phyloP scores from a whole-genome alignment of 2,113 vertebrate species.

The Cyanistes caeruleus region DNA sequence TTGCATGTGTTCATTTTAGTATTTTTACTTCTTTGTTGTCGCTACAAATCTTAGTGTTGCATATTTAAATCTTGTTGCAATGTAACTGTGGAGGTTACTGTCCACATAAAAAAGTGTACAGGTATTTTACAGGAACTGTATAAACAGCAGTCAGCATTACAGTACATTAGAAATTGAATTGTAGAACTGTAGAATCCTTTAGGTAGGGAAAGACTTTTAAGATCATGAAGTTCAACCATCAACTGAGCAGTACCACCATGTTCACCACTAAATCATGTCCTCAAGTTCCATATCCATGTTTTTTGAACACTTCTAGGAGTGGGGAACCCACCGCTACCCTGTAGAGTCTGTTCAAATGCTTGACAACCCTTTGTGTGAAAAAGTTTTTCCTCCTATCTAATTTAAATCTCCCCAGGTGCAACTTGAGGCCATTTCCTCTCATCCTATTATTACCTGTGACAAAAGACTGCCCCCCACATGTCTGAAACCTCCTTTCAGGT shows the following conservation, averaged over 20 bases:
- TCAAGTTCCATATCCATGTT: background rate
- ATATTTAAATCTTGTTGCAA: background rate
- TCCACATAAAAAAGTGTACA: background rate
- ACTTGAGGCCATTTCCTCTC: background rate
- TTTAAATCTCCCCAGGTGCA: background rate
- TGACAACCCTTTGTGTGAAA: background rate
- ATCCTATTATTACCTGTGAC: background rate
- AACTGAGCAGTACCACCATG: background rate
- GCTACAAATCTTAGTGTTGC: background rate
- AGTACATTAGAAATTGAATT: background rate
- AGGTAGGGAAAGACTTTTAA: background rate
- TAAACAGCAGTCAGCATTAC: conserved; percentile 5
- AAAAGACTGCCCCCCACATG: background rate
- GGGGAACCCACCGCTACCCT: background rate
- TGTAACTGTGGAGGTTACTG: background rate
- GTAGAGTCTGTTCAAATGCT: background rate
- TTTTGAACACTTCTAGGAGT: background rate
- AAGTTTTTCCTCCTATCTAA: background rate
- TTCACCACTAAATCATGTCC: background rate
- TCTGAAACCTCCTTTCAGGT: background rate
- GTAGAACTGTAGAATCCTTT: rapidly evolving
- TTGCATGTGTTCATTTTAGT: background rate
- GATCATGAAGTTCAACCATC: background rate
- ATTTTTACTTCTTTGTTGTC: background rate
- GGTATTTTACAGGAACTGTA: background rate